Conservation (phyloP, 2,888 invertebrate species). For the Allophyes oxyacanthae region DNA sequence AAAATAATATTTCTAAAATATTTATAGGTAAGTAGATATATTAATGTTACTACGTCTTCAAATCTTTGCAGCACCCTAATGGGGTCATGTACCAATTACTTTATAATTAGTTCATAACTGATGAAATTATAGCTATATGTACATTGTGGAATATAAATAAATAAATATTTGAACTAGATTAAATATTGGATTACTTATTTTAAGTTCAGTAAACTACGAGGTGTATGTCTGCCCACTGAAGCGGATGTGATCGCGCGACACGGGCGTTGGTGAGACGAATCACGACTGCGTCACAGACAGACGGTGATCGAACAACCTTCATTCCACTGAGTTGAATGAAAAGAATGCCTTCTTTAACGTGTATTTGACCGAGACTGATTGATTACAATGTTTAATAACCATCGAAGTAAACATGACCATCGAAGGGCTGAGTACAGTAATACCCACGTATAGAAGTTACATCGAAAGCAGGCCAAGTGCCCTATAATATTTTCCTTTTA, state of each 20-base stretch:
- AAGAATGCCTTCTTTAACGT: constrained; percentile 8
- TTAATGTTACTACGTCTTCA: no score
- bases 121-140: no score
- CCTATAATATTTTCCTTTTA: no score
- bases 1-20: no score
- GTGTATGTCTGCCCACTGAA: constrained; percentile 22
- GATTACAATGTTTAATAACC: constrained; percentile 11
- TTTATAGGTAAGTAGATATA: no score
- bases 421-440: background rate
- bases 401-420: background rate
- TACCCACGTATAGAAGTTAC: no score
- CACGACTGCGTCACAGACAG: constrained; percentile 57
- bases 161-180: constrained; percentile 26
- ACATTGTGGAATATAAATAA: no score
- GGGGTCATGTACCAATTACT: no score
- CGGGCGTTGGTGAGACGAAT: constrained; percentile 51
- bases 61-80: no score
- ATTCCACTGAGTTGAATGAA: constrained; percentile 20
- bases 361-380: constrained; percentile 17
- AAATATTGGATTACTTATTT: constrained; percentile 17
- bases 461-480: no score
- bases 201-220: constrained; percentile 51
- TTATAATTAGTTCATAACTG: no score
- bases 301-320: constrained; percentile 24
- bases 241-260: constrained; percentile 45